These are phyloP conservation scores for Lepeophtheirus salmonis DNA, from an alignment of 1,140 invertebrate genomes.

Conservation along the genomic window DNA sequence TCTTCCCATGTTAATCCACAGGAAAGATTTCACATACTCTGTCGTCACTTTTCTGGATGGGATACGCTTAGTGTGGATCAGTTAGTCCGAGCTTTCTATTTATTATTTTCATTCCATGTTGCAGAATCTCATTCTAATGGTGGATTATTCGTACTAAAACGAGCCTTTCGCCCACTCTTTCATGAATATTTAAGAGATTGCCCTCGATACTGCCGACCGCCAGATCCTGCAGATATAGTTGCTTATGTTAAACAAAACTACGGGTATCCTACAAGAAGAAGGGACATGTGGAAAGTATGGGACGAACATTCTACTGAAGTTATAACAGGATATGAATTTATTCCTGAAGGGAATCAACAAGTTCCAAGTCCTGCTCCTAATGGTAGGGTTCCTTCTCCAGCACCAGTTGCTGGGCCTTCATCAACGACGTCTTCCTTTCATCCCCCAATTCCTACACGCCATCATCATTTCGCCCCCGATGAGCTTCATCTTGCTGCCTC, in stretches of 20 bases:
- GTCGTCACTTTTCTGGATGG: constrained; percentile 11
- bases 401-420: not conserved
- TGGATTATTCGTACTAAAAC: not conserved
- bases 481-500: not conserved
- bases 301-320: not conserved
- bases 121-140: not conserved
- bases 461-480: not conserved
- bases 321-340: not conserved
- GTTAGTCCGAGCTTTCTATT: constrained; percentile 6
- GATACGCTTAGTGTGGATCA: constrained; percentile 11
- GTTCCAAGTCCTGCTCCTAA: constrained; percentile 8
- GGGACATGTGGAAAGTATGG: not conserved
- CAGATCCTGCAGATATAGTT: not conserved
- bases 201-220: not conserved
- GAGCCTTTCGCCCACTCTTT: not conserved
- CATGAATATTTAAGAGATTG: not conserved
- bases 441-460: not conserved
- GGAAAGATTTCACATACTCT: constrained; percentile 13
- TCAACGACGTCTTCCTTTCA: not conserved
- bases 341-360: not conserved
- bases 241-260: not conserved
- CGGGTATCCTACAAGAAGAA: not conserved
- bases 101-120: constrained; percentile 12
- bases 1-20: constrained; percentile 9
- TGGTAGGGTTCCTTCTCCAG: constrained; percentile 2